Evolutionary conservation across 2,113 vertebrate genomes (phyloP).

Genomic region (Dasypus novemcinctus): DNA sequence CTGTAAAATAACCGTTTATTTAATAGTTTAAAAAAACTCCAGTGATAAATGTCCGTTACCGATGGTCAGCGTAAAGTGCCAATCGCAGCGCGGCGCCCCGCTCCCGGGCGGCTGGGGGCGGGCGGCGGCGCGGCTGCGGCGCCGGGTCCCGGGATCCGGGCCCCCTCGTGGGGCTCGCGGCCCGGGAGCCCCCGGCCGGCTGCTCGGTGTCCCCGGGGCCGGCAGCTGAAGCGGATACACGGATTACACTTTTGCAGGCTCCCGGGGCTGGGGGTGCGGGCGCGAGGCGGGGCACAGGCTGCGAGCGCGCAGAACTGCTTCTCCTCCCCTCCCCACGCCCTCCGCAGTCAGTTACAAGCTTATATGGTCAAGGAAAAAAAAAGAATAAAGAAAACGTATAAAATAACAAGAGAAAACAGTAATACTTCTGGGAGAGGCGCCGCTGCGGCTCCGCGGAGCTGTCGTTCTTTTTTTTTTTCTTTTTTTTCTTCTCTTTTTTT

Average conservation of each 20-base stretch:
- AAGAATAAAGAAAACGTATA: constrained; percentile 78
- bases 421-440: constrained; percentile 82
- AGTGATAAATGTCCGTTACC: constrained; percentile 99
- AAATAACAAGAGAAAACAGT: constrained; percentile 81
- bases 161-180: not conserved
- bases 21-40: constrained; percentile 92
- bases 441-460: constrained; percentile 58
- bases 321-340: constrained; percentile 56
- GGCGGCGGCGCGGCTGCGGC: not conserved
- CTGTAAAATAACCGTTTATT: constrained; percentile 97
- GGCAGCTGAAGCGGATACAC: constrained; percentile 71
- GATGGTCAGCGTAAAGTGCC: constrained; percentile 99
- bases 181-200: not conserved
- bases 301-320: constrained; percentile 1
- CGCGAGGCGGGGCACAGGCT: not conserved
- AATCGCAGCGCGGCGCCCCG: constrained; percentile 93
- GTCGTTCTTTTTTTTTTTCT: not conserved
- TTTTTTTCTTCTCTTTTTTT: not conserved
- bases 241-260: constrained; percentile 79
- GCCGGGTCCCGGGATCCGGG: constrained; percentile 70
- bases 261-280: constrained; percentile 52
- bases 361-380: constrained; percentile 79
- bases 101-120: constrained; percentile 84
- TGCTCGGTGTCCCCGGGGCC: not conserved
- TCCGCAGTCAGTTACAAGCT: constrained; percentile 82